Base-by-base conservation (phyloP, 2,888 invertebrate genomes). In the Drosophila ustulata region DNA sequence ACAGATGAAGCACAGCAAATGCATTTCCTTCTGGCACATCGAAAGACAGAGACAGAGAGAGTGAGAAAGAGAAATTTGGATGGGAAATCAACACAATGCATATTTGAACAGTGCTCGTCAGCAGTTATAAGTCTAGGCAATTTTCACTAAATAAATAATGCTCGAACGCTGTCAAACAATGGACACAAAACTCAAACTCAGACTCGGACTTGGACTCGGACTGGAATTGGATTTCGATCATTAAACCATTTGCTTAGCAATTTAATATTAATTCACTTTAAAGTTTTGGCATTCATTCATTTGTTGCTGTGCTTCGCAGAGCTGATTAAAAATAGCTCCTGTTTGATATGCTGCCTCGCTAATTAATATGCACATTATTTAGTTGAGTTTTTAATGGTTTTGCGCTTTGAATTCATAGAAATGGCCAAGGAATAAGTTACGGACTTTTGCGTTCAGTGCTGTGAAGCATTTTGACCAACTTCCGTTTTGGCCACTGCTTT, bases 401-500 rank as follows among this genome's bases (percentile, higher is more conserved):
- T 11, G 30, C 53, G 25, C 53, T 26, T 52, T 32, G 32, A 59
- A 34, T 43, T 59, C 13, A 51, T 46, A 43, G 18, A 67, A 50
- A 51, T 71, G 23, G 45, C n/a, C 55, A 25, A 6, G 13, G 26
- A 41, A 73, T 53, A 72, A 58, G 45, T 63, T 69, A 37, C 34
- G 9, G 25, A 39, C 23, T 56, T 57, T 68, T 56, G 32, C n/a
- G 50, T 47, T 50, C 39, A 23, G 65, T 53, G 51, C 76, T 73
- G 58, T 37, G 43, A 63, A 75, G 58, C 78, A 75, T 75, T 72
- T 67, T 72, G 73, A 72, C 73, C 75, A 72, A 72, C 75, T 67
- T 75, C 73, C 75, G 78, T 56, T 41, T 34, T 75, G 61, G 51
- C 57, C 77, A 49, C 41, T 41, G 56, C 50, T 67, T 49, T 53